These are phyloP conservation scores for Gymnobelideus leadbeateri DNA, from an alignment of 2,113 vertebrate species.

Conservation along the genomic window DNA sequence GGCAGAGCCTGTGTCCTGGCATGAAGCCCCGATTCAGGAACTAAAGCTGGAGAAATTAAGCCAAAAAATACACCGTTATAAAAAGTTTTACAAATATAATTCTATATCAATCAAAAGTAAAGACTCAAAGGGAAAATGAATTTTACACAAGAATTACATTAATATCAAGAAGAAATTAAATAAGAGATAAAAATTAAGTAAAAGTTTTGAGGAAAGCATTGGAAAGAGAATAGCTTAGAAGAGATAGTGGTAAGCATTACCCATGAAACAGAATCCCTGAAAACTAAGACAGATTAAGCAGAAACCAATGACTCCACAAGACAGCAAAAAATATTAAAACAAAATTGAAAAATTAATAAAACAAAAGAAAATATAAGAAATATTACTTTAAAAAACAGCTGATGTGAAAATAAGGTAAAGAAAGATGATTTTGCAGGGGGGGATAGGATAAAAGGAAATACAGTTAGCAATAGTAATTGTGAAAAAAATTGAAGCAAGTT, in stretches of 20 bases:
- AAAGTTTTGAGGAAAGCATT: background rate
- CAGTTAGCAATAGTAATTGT: no score
- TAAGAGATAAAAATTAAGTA: background rate
- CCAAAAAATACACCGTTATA: no score
- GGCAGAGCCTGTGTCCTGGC: no score
- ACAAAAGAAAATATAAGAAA: background rate
- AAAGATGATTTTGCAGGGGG: background rate
- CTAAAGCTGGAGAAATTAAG: no score
- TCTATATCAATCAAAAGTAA: no score
- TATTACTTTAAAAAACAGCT: background rate
- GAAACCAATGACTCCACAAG: background rate
- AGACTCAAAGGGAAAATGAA: no score
- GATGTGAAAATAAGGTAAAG: background rate
- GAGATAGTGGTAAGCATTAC: background rate
- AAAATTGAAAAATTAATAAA: background rate
- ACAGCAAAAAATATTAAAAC: background rate
- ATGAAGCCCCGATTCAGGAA: no score
- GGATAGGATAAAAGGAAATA: no score
- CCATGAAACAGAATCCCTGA: background rate
- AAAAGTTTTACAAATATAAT: no score
- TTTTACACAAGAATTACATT: no score
- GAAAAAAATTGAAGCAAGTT: no score
- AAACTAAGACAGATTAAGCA: background rate
- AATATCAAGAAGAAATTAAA: background rate
- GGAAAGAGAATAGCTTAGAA: background rate